Evolutionary conservation across 2,797 vertebrate genomes (phyloP), one percentile per base, ranked within the genome.

Genomic region (Melanotaenia maccullochi): DNA sequence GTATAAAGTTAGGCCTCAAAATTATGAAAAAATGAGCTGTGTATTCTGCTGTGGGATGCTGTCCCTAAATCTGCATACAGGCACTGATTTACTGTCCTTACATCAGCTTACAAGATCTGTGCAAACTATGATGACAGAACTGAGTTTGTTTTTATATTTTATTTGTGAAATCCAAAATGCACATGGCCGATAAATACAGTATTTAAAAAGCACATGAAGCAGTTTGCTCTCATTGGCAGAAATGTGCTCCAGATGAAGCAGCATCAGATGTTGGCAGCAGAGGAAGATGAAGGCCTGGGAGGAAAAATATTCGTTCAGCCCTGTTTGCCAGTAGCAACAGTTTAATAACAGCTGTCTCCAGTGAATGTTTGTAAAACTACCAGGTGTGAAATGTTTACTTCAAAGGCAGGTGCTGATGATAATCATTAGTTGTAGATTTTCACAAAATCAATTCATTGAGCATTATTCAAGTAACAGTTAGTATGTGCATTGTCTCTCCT

Each of bases 201-300:
- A 44, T 44, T 44, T 44, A 20, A 44, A 44, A 44, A 7, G 18
- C 52, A 54, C 52, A 54, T 25, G 24, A 28, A 25, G 24, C 25
- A 54, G 14, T 25, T 54, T 25, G 22, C 49, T 11, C 9, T 51
- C 22, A 24, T 4, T 51, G 49, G 49, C n/a, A 51, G 9, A 11
- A n/a, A 49, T 49, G n/a, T 3, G 28, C 25, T 54, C 24, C 52
- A 28, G 5, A 54, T 1, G 25, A 28, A 54, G 52, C 52, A 28
- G 52, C 52, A 54, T 28, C 52, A 28, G 52, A 25, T 54, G 52
- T 54, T 54, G 52, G 52, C 52, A 54, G 52, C 13, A 54, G 52
- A 54, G 52, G 14, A 28, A 25, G 49, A 51, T 51, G 49, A 9
- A 22, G 52, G 52, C 52, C 14, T 25, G 12, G 52, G 52, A 28